Percentiles rank a stretch among this genome's conserved stretches.
phyloP scores from a whole-genome alignment of 1,140 invertebrate genomes.

The Drosophila serrata region DNA sequence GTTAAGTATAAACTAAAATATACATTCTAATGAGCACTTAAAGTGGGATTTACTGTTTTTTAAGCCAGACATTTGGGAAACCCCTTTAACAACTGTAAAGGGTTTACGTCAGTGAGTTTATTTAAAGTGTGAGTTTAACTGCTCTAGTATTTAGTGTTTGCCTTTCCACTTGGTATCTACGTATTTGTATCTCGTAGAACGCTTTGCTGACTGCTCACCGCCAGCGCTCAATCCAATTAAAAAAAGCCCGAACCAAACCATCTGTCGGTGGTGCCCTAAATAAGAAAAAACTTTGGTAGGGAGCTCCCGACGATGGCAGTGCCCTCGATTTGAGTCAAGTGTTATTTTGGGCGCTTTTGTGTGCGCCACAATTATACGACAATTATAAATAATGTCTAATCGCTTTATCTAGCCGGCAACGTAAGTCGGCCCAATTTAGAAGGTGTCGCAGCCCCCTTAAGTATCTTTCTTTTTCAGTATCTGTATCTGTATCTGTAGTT shows the following conservation, averaged over 20 bases:
- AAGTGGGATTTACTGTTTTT: background rate
- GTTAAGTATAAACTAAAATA: background rate
- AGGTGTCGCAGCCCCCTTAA: conserved; percentile 24
- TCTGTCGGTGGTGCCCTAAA: conserved; percentile 49
- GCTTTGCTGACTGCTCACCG: conserved; percentile 35
- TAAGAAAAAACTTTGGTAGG: conserved; percentile 10
- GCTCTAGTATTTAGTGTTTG: conserved; percentile 39
- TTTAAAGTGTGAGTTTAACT: conserved; percentile 9
- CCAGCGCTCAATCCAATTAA: conserved; percentile 63
- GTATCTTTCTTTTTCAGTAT: conserved; percentile 24
- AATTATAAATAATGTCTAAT: conserved; percentile 69
- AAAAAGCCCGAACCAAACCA: conserved; percentile 48
- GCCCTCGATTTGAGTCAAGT: conserved; percentile 70
- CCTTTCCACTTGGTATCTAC: conserved; percentile 36
- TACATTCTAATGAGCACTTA: background rate
- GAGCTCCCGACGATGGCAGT: conserved; percentile 12
- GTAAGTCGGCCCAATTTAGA: conserved; percentile 35
- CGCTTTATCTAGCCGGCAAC: conserved; percentile 40
- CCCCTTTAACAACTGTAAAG: conserved; percentile 3
- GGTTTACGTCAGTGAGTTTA: conserved; percentile 21
- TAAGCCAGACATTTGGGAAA: background rate
- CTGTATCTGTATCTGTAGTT: conserved; percentile 14
- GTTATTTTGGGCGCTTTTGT: conserved; percentile 61
- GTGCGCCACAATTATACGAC: conserved; percentile 58
- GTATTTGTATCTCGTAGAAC: conserved; percentile 26